These are phyloP conservation scores for Mustela erminea DNA, from an alignment of 2,797 vertebrate species.

Conservation along the genomic window DNA sequence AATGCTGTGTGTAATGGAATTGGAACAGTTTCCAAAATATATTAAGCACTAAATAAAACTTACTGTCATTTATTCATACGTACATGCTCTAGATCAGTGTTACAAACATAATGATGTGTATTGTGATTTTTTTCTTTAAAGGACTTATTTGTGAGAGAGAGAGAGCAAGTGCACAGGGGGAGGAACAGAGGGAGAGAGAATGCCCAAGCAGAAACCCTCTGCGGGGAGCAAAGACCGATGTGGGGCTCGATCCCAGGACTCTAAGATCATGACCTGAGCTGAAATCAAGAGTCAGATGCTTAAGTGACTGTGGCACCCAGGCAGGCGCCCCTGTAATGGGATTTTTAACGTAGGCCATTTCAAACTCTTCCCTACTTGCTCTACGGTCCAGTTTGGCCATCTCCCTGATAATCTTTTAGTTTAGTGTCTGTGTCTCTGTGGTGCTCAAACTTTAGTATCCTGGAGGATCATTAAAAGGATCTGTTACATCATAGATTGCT, in stretches of 20 bases:
- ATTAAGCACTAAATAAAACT: background rate
- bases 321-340: background rate
- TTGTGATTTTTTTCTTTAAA: background rate
- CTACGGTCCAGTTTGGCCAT: background rate
- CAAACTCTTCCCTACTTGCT: background rate
- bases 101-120: background rate
- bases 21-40: background rate
- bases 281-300: background rate
- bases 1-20: background rate
- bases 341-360: conserved; percentile 9
- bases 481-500: background rate
- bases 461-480: background rate
- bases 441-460: background rate
- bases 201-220: background rate
- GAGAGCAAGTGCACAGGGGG: background rate
- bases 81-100: background rate
- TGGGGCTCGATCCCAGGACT: background rate
- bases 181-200: background rate
- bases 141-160: background rate
- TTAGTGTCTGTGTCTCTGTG: background rate
- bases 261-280: background rate
- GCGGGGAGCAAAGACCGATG: background rate
- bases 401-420: background rate
- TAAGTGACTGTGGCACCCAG: background rate
- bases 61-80: background rate